phyloP scores from a whole-genome alignment of 2,797 vertebrate genomes.

The Cuniculus paca region DNA sequence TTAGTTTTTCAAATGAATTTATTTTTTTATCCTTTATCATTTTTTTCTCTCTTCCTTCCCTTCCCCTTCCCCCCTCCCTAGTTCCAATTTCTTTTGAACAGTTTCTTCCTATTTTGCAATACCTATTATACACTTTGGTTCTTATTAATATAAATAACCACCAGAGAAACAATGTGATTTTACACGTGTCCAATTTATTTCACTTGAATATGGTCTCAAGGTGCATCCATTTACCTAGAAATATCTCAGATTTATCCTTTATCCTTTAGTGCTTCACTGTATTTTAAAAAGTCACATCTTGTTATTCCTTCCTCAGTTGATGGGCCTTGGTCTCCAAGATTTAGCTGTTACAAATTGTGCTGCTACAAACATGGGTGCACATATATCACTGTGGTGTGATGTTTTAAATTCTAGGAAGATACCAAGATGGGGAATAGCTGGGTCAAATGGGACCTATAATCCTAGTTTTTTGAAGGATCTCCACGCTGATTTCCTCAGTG shows the following conservation, averaged over 20 bases:
- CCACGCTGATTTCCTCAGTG: background rate
- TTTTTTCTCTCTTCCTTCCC: background rate
- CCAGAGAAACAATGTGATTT: background rate
- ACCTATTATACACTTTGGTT: background rate
- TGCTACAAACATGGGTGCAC: background rate
- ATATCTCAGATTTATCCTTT: background rate
- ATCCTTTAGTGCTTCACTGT: background rate
- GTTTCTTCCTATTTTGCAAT: background rate
- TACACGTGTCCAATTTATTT: background rate
- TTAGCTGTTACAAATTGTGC: background rate
- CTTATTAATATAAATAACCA: background rate
- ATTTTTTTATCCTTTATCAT: background rate
- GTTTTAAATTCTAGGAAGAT: background rate
- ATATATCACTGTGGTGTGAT: background rate
- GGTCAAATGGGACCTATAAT: background rate
- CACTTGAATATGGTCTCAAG: background rate
- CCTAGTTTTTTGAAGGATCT: background rate
- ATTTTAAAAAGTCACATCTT: background rate
- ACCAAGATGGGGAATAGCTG: background rate
- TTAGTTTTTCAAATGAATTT: background rate
- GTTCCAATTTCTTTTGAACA: background rate
- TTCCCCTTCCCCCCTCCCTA: no score
- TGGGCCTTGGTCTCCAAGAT: background rate
- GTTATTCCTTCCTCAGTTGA: background rate
- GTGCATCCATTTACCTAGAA: background rate